A percentile compares a stretch with the other conserved stretches of the same genome.
phyloP scores from a whole-genome alignment of 2,888 invertebrate genomes.

The Clistopyga incitator region DNA sequence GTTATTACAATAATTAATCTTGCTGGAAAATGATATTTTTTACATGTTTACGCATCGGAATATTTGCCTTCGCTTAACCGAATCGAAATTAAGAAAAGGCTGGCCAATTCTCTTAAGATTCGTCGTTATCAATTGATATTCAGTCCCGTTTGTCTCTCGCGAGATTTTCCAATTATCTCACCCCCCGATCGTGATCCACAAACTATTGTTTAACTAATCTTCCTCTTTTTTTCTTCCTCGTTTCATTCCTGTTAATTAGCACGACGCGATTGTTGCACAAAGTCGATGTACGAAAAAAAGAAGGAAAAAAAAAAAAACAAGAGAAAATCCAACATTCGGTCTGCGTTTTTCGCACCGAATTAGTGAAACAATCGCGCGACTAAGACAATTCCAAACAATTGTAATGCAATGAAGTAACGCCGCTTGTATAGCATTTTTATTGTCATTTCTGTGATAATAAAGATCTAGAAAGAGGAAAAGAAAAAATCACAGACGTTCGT shows the following conservation, averaged over 20 bases:
- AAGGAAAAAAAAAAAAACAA: not conserved
- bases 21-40: conserved; percentile 5
- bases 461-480: conserved; percentile 55
- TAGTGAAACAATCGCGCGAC: conserved; percentile 6
- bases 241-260: conserved; percentile 31
- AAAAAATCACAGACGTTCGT: not conserved
- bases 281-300: not conserved
- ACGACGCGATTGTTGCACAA: not conserved
- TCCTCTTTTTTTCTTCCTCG: conserved; percentile 10
- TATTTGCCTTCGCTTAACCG: not conserved
- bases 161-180: conserved; percentile 12
- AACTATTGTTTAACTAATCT: conserved; percentile 23
- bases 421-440: conserved; percentile 62
- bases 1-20: conserved; percentile 7
- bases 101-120: conserved; percentile 17
- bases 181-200: not conserved
- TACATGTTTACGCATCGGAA: not conserved
- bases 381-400: conserved; percentile 24
- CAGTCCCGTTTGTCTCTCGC: not conserved
- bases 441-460: conserved; percentile 71
- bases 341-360: not conserved
- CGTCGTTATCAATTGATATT: conserved; percentile 18
- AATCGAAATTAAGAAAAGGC: conserved; percentile 21
- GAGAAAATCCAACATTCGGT: not conserved
- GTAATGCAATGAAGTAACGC: conserved; percentile 21